These are phyloP conservation scores for Zosterops lateralis DNA, from an alignment of 2,113 vertebrate species.

Conservation along the genomic window DNA sequence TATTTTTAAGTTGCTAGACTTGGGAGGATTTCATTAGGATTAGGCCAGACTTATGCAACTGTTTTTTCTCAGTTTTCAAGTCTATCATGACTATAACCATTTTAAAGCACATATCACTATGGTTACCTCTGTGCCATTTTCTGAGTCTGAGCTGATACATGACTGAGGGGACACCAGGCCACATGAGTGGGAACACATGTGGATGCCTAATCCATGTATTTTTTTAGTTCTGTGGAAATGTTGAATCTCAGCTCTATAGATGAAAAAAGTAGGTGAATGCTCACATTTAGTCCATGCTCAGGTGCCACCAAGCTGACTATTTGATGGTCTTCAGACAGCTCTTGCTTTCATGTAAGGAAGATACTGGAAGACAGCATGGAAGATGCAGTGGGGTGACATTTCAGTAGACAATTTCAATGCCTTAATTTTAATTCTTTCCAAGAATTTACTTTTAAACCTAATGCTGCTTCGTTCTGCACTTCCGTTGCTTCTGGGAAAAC, in stretches of 20 bases:
- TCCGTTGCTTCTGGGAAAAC: background rate
- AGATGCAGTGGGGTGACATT: background rate
- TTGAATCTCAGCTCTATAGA: background rate
- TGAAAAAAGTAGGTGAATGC: background rate
- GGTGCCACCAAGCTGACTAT: background rate
- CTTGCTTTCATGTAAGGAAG: background rate
- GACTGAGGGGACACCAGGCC: background rate
- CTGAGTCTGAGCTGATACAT: background rate
- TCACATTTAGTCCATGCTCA: background rate
- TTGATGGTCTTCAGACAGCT: background rate
- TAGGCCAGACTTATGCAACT: background rate
- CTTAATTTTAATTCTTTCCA: background rate
- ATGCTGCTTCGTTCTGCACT: background rate
- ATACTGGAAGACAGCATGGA: background rate
- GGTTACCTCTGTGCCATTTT: constrained; percentile 1
- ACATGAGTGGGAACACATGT: background rate
- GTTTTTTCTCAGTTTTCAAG: background rate
- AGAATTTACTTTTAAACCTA: background rate
- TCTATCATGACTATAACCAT: background rate
- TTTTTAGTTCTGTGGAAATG: background rate
- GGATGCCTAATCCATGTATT: background rate
- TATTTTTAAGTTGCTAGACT: background rate
- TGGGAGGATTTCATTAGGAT: constrained; percentile 7
- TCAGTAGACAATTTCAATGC: background rate
- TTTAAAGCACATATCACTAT: constrained; percentile 11